Percentiles rank a stretch among this genome's conserved stretches.
phyloP scores from a whole-genome alignment of 1,140 invertebrate species.

The Caerostris darwini region DNA sequence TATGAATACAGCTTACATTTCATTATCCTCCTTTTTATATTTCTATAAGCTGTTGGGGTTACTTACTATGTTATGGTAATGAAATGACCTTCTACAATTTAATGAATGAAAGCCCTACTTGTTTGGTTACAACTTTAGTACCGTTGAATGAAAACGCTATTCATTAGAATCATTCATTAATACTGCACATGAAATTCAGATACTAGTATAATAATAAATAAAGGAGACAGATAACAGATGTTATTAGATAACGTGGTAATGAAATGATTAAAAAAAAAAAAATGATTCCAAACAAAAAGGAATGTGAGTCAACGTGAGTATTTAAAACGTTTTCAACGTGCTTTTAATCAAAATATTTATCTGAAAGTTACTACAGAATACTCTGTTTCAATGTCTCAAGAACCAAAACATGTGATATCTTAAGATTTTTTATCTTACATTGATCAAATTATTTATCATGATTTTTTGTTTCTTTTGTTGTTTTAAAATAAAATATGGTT shows the following conservation, averaged over 20 bases:
- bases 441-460: too few relatives aligned
- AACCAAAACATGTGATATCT: too few relatives aligned
- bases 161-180: background rate
- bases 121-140: constrained; percentile 11
- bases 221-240: background rate
- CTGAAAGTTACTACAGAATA: too few relatives aligned
- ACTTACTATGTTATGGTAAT: constrained; percentile 2
- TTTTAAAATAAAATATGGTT: too few relatives aligned
- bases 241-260: background rate
- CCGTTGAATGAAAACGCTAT: background rate
- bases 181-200: background rate
- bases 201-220: background rate
- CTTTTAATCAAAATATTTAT: too few relatives aligned
- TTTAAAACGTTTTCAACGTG: too few relatives aligned
- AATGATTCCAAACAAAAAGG: too few relatives aligned
- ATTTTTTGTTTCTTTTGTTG: too few relatives aligned
- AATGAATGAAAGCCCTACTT: background rate
- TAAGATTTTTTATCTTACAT: too few relatives aligned
- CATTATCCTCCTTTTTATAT: background rate
- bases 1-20: too few relatives aligned
- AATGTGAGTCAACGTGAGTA: too few relatives aligned
- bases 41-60: background rate
- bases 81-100: background rate
- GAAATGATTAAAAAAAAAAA: background rate
- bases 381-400: too few relatives aligned